Evolutionary conservation across 2,113 vertebrate species (phyloP).

Genomic region (Anoura caudifer): DNA sequence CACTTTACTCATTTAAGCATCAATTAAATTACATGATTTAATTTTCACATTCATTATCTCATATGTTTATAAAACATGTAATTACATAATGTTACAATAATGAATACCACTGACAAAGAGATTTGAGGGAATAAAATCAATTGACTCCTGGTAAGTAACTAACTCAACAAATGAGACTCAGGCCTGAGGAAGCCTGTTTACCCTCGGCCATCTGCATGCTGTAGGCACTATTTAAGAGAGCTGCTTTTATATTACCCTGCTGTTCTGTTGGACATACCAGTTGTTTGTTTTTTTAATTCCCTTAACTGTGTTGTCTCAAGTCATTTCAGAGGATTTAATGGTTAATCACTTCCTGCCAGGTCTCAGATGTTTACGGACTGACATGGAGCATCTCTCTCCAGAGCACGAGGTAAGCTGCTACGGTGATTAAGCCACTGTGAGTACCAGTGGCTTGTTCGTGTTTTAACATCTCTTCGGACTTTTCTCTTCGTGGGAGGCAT

Average conservation of each 20-base stretch:
- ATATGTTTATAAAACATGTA: background rate
- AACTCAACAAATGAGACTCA: background rate
- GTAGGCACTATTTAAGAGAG: background rate
- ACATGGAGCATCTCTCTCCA: slow-evolving; percentile 98
- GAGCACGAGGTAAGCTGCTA: slow-evolving; percentile 92
- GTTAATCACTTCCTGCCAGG: slow-evolving; percentile 98
- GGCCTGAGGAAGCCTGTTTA: background rate
- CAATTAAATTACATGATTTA: background rate
- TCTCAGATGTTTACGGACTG: slow-evolving; percentile 93
- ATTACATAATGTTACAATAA: background rate
- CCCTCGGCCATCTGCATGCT: background rate
- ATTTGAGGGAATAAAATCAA: background rate
- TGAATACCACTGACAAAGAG: background rate
- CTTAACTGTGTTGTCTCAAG: slow-evolving; percentile 86
- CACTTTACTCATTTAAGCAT: background rate
- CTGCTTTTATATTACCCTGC: background rate
- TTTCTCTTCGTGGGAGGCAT: background rate
- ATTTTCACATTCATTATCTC: background rate
- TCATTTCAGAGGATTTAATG: slow-evolving; percentile 99
- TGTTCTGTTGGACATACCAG: background rate
- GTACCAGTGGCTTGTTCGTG: rapidly evolving
- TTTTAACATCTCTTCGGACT: background rate
- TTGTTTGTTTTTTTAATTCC: slow-evolving; percentile 20
- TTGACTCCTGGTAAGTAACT: background rate
- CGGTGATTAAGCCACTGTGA: background rate